These are phyloP conservation scores for Bathynomus jamesi DNA, from an alignment of 1,140 invertebrate species.

Conservation along the genomic window DNA sequence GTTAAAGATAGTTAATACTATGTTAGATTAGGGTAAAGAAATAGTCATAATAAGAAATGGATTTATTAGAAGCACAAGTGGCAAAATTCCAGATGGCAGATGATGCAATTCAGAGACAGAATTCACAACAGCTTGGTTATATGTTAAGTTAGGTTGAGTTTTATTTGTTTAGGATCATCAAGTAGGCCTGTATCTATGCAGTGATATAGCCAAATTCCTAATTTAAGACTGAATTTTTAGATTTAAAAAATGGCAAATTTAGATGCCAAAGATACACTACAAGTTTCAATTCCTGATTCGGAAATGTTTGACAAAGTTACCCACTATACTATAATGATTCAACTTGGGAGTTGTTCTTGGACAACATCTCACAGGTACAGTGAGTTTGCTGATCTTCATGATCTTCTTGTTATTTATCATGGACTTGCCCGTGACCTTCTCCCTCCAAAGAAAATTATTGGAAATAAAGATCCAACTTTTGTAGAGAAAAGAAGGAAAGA, in stretches of 20 bases:
- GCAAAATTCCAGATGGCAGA: too few species aligned
- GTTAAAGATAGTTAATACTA: too few species aligned
- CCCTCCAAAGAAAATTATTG: conserved; percentile 82
- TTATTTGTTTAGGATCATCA: too few species aligned
- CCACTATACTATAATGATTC: conserved; percentile 57
- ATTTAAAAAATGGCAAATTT: neutral
- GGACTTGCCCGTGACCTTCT: conserved; percentile 70
- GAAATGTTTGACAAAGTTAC: conserved; percentile 8
- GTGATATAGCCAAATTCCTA: too few species aligned
- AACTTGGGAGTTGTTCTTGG: conserved; percentile 65
- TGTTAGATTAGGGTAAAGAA: too few species aligned
- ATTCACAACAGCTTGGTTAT: too few species aligned
- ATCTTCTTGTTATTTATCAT: conserved; percentile 58
- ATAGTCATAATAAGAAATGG: too few species aligned
- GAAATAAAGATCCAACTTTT: conserved; percentile 69
- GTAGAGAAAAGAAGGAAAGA: conserved; percentile 70
- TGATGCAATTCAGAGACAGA: too few species aligned
- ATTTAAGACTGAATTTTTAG: too few species aligned
- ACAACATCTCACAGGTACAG: conserved; percentile 73
- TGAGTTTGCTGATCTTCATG: conserved; percentile 80
- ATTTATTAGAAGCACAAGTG: too few species aligned
- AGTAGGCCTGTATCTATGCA: too few species aligned
- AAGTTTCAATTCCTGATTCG: neutral
- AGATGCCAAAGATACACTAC: neutral
- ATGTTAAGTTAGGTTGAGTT: too few species aligned